Base-by-base conservation (phyloP, 2,113 vertebrate genomes). In the Oplegnathus fasciatus region DNA sequence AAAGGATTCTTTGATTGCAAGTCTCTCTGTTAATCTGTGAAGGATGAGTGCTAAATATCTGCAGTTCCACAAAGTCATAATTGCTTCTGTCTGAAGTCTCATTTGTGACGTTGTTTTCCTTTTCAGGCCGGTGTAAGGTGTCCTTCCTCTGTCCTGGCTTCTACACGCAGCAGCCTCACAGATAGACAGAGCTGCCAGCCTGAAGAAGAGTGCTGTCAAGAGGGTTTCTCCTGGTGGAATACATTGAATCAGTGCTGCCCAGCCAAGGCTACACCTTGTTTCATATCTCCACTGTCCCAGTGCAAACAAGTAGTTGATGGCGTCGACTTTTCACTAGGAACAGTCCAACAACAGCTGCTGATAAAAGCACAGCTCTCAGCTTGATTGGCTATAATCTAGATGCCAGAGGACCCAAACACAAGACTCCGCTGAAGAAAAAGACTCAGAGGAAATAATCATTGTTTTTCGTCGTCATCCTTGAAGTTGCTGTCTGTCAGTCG, bases 61-160 rank as follows among this genome's bases (percentile, higher is more conserved):
- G 50, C 26, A 15, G 0, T 32, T 62, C 1, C 15, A 34, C 1
- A 11, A 22, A 17, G 18, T 14, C n/a, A 5, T 1, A 48, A 17
- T 52, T 42, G 5, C 46, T 42, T 66, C n/a, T 32, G 11, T 44
- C 37, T 72, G 2, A 22, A 62, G 0, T 70, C 34, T 37, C 32
- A 26, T 78, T n/a, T 75, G 61, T 54, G 20, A 11, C 83, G 0
- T 22, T 83, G 55, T 58, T 73, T 30, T 88, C n/a, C 22, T 82
- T 92, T 91, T 0, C 80, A 94, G 93, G 87, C 55, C 34, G 78
- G 70, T 88, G 82, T 89, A 46, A 83, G 75, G 72, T 67, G 78
- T 78, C 82, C 75, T 2, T 57, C 72, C 75, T 67, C 71, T 40
- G 54, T 46, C 57, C 68, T 52, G 10, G 1, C 48, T 55, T 32